Conservation (phyloP, 1,140 invertebrate genomes). For the Drosophila oshimai region DNA sequence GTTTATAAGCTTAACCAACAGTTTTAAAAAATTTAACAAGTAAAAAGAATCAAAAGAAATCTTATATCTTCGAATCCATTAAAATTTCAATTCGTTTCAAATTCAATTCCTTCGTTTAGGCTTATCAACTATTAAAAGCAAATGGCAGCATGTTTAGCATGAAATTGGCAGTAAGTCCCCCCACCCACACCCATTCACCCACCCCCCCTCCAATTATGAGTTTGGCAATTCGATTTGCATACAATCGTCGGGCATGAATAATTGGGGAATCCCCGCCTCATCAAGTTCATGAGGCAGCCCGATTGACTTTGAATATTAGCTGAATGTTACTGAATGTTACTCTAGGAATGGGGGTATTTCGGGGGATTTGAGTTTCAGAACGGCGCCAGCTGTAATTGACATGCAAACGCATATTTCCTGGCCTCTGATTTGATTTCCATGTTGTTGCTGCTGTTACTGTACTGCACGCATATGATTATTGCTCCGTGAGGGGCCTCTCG, state of each 20-base stretch:
- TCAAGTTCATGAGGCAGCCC: conserved; percentile 69
- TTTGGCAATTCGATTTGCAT: conserved; percentile 77
- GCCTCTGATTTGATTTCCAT: conserved; percentile 70
- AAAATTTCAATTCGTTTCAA: conserved; percentile 54
- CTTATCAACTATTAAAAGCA: conserved; percentile 77
- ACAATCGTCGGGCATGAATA: conserved; percentile 70
- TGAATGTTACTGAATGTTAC: background rate
- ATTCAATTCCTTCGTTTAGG: conserved; percentile 27
- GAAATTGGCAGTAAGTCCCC: conserved; percentile 52
- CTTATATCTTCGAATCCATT: conserved; percentile 30
- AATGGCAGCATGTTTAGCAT: conserved; percentile 71
- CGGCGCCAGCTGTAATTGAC: conserved; percentile 72
- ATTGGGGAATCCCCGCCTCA: conserved; percentile 44
- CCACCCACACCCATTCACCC: background rate
- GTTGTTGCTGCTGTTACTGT: conserved; percentile 47
- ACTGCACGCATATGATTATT: conserved; percentile 76
- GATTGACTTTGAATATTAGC: conserved; percentile 78
- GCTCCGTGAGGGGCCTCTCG: conserved; percentile 19
- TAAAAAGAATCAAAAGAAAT: background rate
- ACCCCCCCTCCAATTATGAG: conserved; percentile 47
- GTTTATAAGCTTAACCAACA: background rate
- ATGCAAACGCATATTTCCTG: conserved; percentile 69
- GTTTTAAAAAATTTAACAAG: background rate
- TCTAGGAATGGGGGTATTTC: background rate
- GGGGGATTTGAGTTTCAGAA: background rate